Conservation (phyloP, 2,113 vertebrate species). For the Neofelis nebulosa region DNA sequence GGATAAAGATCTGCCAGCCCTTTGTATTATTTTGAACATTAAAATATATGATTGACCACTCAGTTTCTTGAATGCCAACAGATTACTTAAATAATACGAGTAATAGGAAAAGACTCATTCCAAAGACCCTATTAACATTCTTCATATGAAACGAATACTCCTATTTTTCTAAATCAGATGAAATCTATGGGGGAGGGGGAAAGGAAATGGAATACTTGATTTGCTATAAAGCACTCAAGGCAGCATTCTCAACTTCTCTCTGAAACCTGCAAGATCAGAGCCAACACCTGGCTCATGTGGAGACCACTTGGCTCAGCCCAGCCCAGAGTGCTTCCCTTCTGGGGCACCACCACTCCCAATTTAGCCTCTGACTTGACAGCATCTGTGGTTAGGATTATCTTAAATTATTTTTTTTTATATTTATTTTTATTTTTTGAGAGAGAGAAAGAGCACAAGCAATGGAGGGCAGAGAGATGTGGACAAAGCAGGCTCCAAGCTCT, state of each 20-base stretch:
- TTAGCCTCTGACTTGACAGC: neutral
- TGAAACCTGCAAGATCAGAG: neutral
- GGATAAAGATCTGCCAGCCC: neutral
- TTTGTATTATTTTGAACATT: conserved; percentile 8
- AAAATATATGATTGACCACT: conserved; percentile 4
- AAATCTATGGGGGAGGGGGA: neutral
- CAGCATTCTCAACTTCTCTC: neutral
- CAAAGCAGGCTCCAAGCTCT: too few species aligned
- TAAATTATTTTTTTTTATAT: neutral
- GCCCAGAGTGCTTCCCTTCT: neutral
- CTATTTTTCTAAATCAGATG: conserved; percentile 38
- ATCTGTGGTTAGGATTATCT: neutral
- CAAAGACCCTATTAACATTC: conserved; percentile 32
- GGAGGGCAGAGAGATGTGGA: too few species aligned
- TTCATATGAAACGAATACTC: conserved; percentile 2
- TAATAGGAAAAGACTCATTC: conserved; percentile 39
- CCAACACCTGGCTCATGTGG: neutral
- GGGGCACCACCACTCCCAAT: neutral
- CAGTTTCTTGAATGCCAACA: conserved; percentile 31
- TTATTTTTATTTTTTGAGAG: too few species aligned
- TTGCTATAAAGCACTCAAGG: neutral
- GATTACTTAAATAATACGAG: conserved; percentile 31
- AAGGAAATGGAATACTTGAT: neutral
- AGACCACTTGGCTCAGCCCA: neutral
- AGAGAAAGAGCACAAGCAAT: too few species aligned